These are phyloP conservation scores for Pogonocherus hispidulus DNA, from an alignment of 2,888 invertebrate species.

Conservation along the genomic window DNA sequence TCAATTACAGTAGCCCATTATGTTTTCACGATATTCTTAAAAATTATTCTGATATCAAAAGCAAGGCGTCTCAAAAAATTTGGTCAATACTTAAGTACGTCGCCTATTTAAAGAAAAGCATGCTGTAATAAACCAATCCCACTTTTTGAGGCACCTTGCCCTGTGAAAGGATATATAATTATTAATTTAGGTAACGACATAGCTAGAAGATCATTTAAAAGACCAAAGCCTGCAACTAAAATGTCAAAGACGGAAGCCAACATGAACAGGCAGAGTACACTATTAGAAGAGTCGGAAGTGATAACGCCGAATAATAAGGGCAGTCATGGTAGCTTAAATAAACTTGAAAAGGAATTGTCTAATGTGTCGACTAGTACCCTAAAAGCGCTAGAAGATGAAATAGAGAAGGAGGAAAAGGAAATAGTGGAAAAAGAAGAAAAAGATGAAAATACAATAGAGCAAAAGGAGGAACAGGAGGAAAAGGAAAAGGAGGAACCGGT, in stretches of 20 bases:
- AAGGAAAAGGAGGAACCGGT: slow-evolving; percentile 51
- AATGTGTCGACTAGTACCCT: slow-evolving; percentile 59
- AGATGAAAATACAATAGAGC: slow-evolving; percentile 50
- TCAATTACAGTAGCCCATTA: too few species aligned
- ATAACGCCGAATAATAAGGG: slow-evolving; percentile 52
- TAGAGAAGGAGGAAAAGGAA: slow-evolving; percentile 42
- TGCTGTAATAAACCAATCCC: not conserved
- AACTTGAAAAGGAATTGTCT: slow-evolving; percentile 64
- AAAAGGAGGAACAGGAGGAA: slow-evolving; percentile 41
- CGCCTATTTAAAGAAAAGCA: too few species aligned
- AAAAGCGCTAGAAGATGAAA: slow-evolving; percentile 54
- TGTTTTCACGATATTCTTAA: too few species aligned
- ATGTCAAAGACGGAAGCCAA: slow-evolving; percentile 67
- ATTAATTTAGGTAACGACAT: slow-evolving; percentile 75
- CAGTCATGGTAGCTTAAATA: slow-evolving; percentile 60
- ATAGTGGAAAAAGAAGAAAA: slow-evolving; percentile 49
- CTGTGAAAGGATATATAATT: slow-evolving; percentile 27
- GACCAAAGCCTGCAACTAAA: slow-evolving; percentile 60
- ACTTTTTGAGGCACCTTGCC: slow-evolving; percentile 7
- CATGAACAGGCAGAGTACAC: slow-evolving; percentile 62
- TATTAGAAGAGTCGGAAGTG: slow-evolving; percentile 65
- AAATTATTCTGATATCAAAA: too few species aligned
- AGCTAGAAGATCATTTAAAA: slow-evolving; percentile 82
- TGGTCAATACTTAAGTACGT: too few species aligned
- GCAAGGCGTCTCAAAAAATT: slow-evolving; percentile 9